Conservation (phyloP, 53 echinoderm and acorn worm species). For the Pentamera pediparva region DNA sequence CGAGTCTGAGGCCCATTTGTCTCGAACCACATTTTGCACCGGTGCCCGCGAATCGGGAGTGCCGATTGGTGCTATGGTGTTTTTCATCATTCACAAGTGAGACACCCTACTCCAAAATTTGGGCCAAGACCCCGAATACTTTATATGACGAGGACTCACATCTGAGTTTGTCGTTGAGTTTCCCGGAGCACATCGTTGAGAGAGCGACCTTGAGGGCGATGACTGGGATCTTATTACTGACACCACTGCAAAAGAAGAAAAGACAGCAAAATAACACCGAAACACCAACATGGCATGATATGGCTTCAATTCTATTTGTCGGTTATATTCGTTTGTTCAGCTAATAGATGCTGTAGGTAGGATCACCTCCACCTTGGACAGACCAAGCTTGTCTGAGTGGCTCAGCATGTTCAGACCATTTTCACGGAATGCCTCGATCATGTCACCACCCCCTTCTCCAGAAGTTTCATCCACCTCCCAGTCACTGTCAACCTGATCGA, state of each 20-base stretch:
- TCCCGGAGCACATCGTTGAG: slow-evolving; percentile 85
- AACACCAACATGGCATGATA: not conserved
- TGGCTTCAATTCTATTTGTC: not conserved
- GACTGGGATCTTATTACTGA: slow-evolving; percentile 83
- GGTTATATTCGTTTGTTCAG: slow-evolving; percentile 90
- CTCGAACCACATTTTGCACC: too few relatives aligned
- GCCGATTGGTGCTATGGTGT: not conserved
- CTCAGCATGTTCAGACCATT: slow-evolving; percentile 88
- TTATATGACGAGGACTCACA: slow-evolving; percentile 54
- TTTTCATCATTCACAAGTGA: not conserved
- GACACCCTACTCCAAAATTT: not conserved
- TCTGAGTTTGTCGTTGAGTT: slow-evolving; percentile 95
- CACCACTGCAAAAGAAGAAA: slow-evolving; percentile 52
- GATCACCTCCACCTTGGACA: slow-evolving; percentile 61
- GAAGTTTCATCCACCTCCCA: too few relatives aligned
- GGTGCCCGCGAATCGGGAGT: too few relatives aligned
- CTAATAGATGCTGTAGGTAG: slow-evolving; percentile 80
- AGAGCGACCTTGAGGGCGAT: slow-evolving; percentile 85
- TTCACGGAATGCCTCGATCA: slow-evolving; percentile 90
- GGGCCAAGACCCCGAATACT: not conserved
- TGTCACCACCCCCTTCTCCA: too few relatives aligned
- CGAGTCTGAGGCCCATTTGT: too few relatives aligned
- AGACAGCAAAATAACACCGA: not conserved
- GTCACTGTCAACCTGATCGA: too few relatives aligned
- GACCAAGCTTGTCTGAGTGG: slow-evolving; percentile 60